Percentiles rank a stretch among this genome's conserved stretches.
Conservation (phyloP, 2,113 vertebrate genomes). For the Harpagus bidentatus region DNA sequence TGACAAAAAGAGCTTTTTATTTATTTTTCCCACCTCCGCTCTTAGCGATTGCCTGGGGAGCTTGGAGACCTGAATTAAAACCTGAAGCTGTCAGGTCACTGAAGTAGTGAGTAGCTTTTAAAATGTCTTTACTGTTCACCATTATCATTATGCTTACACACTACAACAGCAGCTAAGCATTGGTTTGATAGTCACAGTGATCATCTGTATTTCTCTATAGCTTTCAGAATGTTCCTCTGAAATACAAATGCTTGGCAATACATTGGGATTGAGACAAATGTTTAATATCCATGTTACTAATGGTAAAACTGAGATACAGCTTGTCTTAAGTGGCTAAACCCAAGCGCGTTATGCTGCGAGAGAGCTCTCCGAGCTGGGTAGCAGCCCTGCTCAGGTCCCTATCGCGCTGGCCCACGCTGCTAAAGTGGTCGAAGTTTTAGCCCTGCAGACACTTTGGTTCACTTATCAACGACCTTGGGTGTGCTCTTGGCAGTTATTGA, state of each 20-base stretch:
- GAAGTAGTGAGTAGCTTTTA: slow-evolving; percentile 55
- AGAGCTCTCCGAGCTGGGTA: not conserved
- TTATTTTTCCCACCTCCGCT: not conserved
- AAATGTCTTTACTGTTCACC: slow-evolving; percentile 29
- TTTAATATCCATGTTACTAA: not conserved
- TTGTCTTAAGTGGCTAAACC: not conserved
- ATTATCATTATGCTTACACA: slow-evolving; percentile 20
- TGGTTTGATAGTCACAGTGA: not conserved
- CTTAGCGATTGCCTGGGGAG: slow-evolving; percentile 9
- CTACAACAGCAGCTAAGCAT: not conserved
- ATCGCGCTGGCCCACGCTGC: rapidly evolving
- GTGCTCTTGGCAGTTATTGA: not conserved
- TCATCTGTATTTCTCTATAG: not conserved
- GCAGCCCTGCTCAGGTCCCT: not conserved
- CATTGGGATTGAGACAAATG: not conserved
- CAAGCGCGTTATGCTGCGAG: not conserved
- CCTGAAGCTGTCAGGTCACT: slow-evolving; percentile 29
- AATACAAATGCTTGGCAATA: not conserved
- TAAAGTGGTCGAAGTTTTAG: rapidly evolving
- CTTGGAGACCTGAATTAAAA: slow-evolving; percentile 42
- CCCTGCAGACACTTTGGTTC: not conserved
- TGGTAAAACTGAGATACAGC: not conserved
- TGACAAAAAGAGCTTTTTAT: not conserved
- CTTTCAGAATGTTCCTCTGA: slow-evolving; percentile 9
- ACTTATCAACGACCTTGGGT: not conserved